These are phyloP conservation scores for Ichneumoninae sp. DNA, from an alignment of 2,888 invertebrate genomes.

Conservation along the genomic window DNA sequence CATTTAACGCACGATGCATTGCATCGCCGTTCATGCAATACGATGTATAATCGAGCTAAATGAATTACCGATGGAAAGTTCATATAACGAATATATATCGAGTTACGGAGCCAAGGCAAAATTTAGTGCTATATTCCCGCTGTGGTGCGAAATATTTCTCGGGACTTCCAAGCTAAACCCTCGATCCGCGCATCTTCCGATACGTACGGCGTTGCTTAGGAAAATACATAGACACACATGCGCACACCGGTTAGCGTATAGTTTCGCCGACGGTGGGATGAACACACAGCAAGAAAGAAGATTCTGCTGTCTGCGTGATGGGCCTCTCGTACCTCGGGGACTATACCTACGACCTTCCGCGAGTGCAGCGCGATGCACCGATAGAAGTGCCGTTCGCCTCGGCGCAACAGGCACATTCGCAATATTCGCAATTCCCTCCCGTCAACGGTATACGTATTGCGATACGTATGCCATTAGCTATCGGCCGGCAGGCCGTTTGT, in stretches of 20 bases:
- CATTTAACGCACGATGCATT: slow-evolving; percentile 3
- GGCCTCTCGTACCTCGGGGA: slow-evolving; percentile 50
- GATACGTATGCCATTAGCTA: slow-evolving; percentile 65
- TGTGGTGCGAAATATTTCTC: slow-evolving; percentile 52
- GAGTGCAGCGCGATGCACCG: slow-evolving; percentile 48
- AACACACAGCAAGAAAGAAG: slow-evolving; percentile 37
- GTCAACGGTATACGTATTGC: slow-evolving; percentile 61
- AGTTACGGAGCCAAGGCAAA: slow-evolving; percentile 42
- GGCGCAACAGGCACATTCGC: slow-evolving; percentile 49
- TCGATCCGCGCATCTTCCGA: slow-evolving; percentile 38
- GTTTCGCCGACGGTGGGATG: slow-evolving; percentile 37
- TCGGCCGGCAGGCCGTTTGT: slow-evolving; percentile 60
- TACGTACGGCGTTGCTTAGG: slow-evolving; percentile 38
- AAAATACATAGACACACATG: slow-evolving; percentile 5
- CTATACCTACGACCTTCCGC: slow-evolving; percentile 63
- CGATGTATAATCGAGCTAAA: slow-evolving; percentile 50
- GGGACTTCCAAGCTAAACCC: slow-evolving; percentile 40
- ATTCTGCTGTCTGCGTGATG: slow-evolving; percentile 57
- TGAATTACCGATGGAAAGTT: slow-evolving; percentile 61
- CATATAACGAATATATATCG: slow-evolving; percentile 52
- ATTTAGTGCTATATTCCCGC: slow-evolving; percentile 50
- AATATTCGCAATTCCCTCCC: slow-evolving; percentile 58
- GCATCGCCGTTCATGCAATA: neutral
- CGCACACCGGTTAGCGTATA: slow-evolving; percentile 24
- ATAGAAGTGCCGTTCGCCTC: slow-evolving; percentile 61